These are phyloP conservation scores for Augochlorella aurata DNA, from an alignment of 2,888 invertebrate genomes.

Conservation along the genomic window DNA sequence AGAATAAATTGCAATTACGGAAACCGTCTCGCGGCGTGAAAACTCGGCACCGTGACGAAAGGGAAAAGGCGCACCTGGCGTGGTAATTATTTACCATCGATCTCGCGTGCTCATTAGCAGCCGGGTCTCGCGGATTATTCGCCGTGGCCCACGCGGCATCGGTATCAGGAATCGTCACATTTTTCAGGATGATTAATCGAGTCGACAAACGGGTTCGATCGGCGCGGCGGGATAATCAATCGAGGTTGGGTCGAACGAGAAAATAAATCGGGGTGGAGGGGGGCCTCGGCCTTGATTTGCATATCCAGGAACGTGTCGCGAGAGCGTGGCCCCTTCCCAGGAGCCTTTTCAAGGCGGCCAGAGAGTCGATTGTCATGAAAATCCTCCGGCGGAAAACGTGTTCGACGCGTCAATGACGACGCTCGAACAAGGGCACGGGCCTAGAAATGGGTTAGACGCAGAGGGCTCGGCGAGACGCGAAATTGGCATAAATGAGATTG, in stretches of 20 bases:
- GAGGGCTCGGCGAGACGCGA: slow-evolving; percentile 65
- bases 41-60: background rate
- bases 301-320: slow-evolving; percentile 69
- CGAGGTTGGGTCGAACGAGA: slow-evolving; percentile 45
- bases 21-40: background rate
- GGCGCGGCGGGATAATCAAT: slow-evolving; percentile 64
- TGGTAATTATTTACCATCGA: slow-evolving; percentile 57
- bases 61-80: slow-evolving; percentile 15
- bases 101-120: slow-evolving; percentile 50
- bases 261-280: slow-evolving; percentile 59
- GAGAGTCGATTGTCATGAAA: slow-evolving; percentile 74
- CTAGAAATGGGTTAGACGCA: slow-evolving; percentile 53
- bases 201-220: slow-evolving; percentile 68
- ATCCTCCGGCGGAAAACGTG: slow-evolving; percentile 64
- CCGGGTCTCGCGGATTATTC: slow-evolving; percentile 45
- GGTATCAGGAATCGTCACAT: slow-evolving; percentile 59
- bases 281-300: slow-evolving; percentile 56
- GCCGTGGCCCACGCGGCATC: background rate
- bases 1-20: slow-evolving; percentile 2
- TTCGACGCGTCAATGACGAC: slow-evolving; percentile 58
- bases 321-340: background rate
- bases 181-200: slow-evolving; percentile 67
- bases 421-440: slow-evolving; percentile 41
- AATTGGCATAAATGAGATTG: slow-evolving; percentile 82
- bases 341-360: slow-evolving; percentile 1